Evolutionary conservation across 2,113 vertebrate species (phyloP).

Genomic region (Ramphastos sulfuratus): DNA sequence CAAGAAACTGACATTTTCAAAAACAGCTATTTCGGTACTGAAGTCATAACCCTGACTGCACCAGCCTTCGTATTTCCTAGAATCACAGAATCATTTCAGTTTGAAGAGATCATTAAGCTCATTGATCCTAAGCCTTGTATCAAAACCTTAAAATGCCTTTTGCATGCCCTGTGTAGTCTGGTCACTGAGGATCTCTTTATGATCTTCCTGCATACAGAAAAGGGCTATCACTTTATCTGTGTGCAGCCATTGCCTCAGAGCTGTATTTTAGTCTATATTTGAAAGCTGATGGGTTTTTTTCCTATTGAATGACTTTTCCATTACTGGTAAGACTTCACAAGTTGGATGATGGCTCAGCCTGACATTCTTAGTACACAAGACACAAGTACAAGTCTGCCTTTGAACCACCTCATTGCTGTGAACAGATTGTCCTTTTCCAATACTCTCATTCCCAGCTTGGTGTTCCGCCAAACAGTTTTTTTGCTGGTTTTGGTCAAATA

Average conservation of each 20-base stretch:
- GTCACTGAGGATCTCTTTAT: neutral
- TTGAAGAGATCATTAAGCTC: neutral
- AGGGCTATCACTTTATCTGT: neutral
- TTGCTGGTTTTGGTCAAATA: slow-evolving; percentile 71
- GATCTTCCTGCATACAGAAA: neutral
- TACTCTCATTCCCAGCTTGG: slow-evolving; percentile 69
- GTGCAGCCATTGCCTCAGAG: neutral
- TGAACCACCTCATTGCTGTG: slow-evolving; percentile 54
- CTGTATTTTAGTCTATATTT: neutral
- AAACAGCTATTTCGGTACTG: neutral
- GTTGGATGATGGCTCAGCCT: slow-evolving; percentile 46
- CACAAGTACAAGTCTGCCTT: slow-evolving; percentile 37
- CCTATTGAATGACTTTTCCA: neutral
- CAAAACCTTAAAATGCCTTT: neutral
- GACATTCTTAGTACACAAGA: slow-evolving; percentile 26
- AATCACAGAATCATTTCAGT: neutral
- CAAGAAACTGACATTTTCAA: neutral
- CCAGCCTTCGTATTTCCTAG: neutral
- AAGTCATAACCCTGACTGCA: neutral
- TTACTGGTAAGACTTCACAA: slow-evolving; percentile 5
- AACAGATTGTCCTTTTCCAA: slow-evolving; percentile 64
- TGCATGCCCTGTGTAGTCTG: neutral
- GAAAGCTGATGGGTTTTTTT: neutral
- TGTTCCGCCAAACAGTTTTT: slow-evolving; percentile 71
- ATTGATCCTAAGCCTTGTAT: neutral